phyloP scores from a whole-genome alignment of 2,797 vertebrate species.

The Parauchenoglanis punctatus region DNA sequence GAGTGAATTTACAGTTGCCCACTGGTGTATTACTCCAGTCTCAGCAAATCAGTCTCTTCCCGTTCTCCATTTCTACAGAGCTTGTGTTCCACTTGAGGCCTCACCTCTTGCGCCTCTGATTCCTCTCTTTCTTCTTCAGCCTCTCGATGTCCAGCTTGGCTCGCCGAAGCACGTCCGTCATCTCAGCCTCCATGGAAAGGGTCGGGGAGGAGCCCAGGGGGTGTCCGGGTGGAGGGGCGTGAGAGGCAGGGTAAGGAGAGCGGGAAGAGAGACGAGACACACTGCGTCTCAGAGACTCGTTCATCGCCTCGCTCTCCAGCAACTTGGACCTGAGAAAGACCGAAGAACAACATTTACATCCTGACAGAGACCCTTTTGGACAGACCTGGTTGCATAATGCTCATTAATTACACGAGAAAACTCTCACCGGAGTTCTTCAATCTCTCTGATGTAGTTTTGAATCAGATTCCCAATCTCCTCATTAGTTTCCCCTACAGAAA shows the following conservation, averaged over 20 bases:
- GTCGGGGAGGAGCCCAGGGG: slow-evolving; percentile 77
- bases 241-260: slow-evolving; percentile 66
- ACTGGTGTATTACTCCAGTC: too few species aligned
- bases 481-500: slow-evolving; percentile 82
- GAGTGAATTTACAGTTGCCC: not conserved
- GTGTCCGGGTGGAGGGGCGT: slow-evolving; percentile 66
- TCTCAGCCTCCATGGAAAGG: slow-evolving; percentile 82
- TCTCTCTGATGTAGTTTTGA: slow-evolving; percentile 95
- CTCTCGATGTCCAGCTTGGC: slow-evolving; percentile 94
- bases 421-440: slow-evolving; percentile 90
- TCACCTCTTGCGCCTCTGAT: slow-evolving; percentile 88
- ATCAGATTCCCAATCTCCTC: slow-evolving; percentile 91
- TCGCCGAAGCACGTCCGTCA: slow-evolving; percentile 84
- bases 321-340: slow-evolving; percentile 83
- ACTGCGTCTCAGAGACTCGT: slow-evolving; percentile 88
- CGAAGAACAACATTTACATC: not conserved
- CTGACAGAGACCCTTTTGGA: not conserved
- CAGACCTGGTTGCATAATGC: not conserved
- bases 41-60: not conserved
- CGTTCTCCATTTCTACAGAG: not conserved
- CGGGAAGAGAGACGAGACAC: slow-evolving; percentile 79
- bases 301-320: slow-evolving; percentile 95
- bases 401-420: not conserved
- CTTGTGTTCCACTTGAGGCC: too few species aligned
- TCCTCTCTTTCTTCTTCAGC: slow-evolving; percentile 90